Percentiles rank a stretch among this genome's conserved stretches.
Evolutionary conservation across 2,797 vertebrate genomes (phyloP).

Genomic region (Rhinogobio ventralis): DNA sequence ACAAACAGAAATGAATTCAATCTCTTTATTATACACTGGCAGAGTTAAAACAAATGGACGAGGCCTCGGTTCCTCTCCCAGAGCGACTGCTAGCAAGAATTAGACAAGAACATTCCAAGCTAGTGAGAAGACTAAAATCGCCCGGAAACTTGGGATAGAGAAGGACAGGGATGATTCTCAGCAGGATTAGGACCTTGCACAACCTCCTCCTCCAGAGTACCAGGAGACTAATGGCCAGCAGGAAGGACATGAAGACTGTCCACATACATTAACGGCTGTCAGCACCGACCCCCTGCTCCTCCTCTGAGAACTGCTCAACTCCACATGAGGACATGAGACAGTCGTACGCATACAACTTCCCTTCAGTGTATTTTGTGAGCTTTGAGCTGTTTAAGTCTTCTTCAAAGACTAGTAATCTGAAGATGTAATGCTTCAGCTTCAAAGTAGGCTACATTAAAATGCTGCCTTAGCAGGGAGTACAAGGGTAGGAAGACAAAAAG

Average conservation of each 20-base stretch:
- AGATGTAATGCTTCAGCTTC: conserved; percentile 10
- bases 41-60: conserved; percentile 15
- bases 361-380: conserved; percentile 13
- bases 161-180: conserved; percentile 17
- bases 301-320: conserved; percentile 35
- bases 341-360: neutral
- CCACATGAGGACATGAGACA: neutral
- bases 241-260: conserved; percentile 48
- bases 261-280: conserved; percentile 43
- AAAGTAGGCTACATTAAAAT: conserved; percentile 8
- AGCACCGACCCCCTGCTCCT: conserved; percentile 26
- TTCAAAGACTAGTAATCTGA: conserved; percentile 37
- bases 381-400: conserved; percentile 5
- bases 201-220: conserved; percentile 39
- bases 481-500: neutral
- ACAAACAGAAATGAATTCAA: conserved; percentile 27
- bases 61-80: conserved; percentile 27
- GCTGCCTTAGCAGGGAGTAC: conserved; percentile 1
- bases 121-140: conserved; percentile 1
- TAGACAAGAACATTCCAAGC: conserved; percentile 37
- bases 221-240: conserved; percentile 33
- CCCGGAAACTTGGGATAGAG: neutral
- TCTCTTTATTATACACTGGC: conserved; percentile 23
- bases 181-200: conserved; percentile 24
- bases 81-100: conserved; percentile 12